Evolutionary conservation across 35 echinoderm and acorn worm species (phyloP), one percentile per base, ranked within the genome.

Genomic region (Chiridota heheva): DNA sequence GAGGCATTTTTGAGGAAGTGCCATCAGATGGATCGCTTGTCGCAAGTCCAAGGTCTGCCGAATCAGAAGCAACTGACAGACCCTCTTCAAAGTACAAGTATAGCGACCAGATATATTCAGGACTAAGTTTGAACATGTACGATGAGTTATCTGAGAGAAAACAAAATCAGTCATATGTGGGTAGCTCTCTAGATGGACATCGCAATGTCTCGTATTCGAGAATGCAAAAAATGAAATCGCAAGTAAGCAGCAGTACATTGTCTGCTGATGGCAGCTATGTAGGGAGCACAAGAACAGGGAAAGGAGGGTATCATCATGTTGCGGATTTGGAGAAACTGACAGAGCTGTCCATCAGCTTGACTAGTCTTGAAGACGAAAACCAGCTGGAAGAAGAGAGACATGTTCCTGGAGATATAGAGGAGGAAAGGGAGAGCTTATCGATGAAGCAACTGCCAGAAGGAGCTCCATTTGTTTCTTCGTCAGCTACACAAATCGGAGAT

Each of bases 71-170:
- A n/a, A n/a, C n/a, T n/a, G n/a, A n/a, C n/a, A n/a, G n/a, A n/a
- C 48, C 44, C 16, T 16, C 43, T 0, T 49, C 42, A 22, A 26
- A 55, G 45, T 56, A 44, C 37, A 49, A 55, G 5, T 73, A 73
- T 47, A 73, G 41, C 16, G 30, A 45, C 51, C 69, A 73, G 20
- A 47, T 73, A n/a, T 60, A 56, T 26, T 77, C 73, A 16, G 60
- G 40, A n/a, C 29, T 60, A 0, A 46, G 63, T 5, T 81, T 83
- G 51, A 93, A 79, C 51, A 93, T 93, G 82, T 93, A 93, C 37
- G 90, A 87, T 32, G 90, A 93, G 47, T 93, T 93, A 32, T 87
- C 90, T 0, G 90, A 86, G 15, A 66, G 58, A 32, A 77, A 77
- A 36, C 44, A 63, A 58, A 76, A 78, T 36, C 42, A 42, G 36